Base-by-base conservation (phyloP, 2,113 vertebrate genomes). In the Pterophyllum scalare region DNA sequence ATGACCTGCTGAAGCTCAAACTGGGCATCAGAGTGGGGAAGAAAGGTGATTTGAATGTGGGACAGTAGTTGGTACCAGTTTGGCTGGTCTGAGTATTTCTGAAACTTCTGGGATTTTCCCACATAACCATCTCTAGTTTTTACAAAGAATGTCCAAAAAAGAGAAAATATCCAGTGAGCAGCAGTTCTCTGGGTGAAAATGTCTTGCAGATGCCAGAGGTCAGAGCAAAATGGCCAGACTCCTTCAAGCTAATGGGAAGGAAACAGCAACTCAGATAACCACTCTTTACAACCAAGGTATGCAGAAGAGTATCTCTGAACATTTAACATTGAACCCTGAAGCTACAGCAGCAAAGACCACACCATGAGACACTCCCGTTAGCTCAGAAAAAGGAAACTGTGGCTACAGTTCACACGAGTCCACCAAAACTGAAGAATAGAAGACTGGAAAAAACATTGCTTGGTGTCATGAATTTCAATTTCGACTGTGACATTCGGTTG, bases 81-180 rank as follows among this genome's bases (percentile, higher is more conserved):
- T 1, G n/a, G 40, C 35, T 43, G 35, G 61, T 0, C 0, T 43
- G 61, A 64, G 35, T 65, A 65, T 65, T 65, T 65, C 2, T 0
- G 15, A 46, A 67, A 26, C 22, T 26, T 38, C 1, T 67, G 38
- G 8, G 14, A 67, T 26, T 67, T 67, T 46, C n/a, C 24, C 38
- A 1, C 2, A 67, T 3, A 2, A 11, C 64, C 17, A 19, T 52
- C 7, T 52, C 49, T 52, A 19, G 6, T 3, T 7, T 52, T 52
- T 52, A 52, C 49, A 67, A 40, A 46, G 22, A 67, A 67, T 13
- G 22, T 43, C 5, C 0, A 65, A 43, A 38, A 64, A 0, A 33
- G 59, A 62, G 31, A 2, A n/a, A 35, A 65, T 22, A 5, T 46
- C 62, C 5, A 67, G 14, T 67, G 22, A 0, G 22, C 22, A 24